Evolutionary conservation across 2,797 vertebrate genomes (phyloP).

Genomic region (Paedocypris micromegethes): DNA sequence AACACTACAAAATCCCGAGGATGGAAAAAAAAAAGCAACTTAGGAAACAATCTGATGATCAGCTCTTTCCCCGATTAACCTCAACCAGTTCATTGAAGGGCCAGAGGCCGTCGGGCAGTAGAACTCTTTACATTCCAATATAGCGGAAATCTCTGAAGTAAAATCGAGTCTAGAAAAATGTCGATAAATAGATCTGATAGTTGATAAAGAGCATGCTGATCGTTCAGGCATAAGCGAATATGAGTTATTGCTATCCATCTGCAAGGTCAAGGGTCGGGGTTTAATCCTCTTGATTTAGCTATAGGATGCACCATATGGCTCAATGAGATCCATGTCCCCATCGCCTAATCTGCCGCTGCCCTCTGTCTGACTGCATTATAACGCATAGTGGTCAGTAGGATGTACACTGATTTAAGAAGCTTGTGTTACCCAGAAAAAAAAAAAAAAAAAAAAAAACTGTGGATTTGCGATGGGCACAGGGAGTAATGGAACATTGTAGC

Average conservation of each 20-base stretch:
- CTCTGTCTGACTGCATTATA: conserved; percentile 57
- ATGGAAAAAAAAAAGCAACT: conserved; percentile 7
- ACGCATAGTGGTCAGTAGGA: conserved; percentile 47
- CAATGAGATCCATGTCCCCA: conserved; percentile 67
- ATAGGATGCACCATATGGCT: conserved; percentile 65
- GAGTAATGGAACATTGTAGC: no score
- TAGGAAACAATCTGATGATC: conserved; percentile 47
- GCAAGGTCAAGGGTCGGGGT: conserved; percentile 60
- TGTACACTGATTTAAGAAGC: conserved; percentile 63
- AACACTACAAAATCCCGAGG: conserved; percentile 23
- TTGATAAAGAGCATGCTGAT: background rate
- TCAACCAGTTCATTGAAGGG: conserved; percentile 24
- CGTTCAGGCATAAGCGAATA: background rate
- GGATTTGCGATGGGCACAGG: background rate
- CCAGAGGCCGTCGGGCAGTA: background rate
- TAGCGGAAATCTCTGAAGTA: background rate
- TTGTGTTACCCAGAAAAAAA: conserved; percentile 43
- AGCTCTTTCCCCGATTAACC: conserved; percentile 32
- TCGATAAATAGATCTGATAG: background rate
- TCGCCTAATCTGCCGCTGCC: conserved; percentile 67
- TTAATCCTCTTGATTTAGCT: conserved; percentile 60
- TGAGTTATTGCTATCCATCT: conserved; percentile 51
- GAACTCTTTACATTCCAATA: background rate
- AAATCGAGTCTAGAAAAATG: background rate
- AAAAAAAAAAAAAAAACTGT: conserved; percentile 13